Evolutionary conservation across 2,797 vertebrate species (phyloP), one percentile per base, ranked within the genome.

Genomic region (Acomys russatus): DNA sequence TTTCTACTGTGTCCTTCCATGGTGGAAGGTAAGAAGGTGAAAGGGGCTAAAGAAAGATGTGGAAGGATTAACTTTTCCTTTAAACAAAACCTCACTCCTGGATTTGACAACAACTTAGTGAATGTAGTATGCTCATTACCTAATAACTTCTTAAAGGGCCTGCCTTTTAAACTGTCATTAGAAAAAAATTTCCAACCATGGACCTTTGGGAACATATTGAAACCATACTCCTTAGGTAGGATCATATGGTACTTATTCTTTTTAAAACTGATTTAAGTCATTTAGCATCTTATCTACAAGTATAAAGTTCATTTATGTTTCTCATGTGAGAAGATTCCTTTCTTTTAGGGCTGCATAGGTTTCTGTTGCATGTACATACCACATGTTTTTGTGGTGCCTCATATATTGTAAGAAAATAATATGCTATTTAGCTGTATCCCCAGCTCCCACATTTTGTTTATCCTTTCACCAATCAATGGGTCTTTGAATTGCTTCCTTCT

Each of bases 251-350:
- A 56, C 10, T 56, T 56, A 56, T 56, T 15, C 9, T 56, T 56
- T 56, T 56, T 56, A 11, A 44, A 44, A 94, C 22, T 89, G 28
- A 44, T 56, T 82, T 78, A 90, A 91, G 89, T 89, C 44, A 93
- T 54, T 88, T 64, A 70, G 9, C 23, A 33, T 68, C 61, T 77
- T 59, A 17, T 94, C 35, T 28, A 90, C 15, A 73, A 74, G 30
- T 23, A 63, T 28, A 90, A 83, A 77, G 1, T 35, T 87, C 70
- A 84, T 79, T 20, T 51, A 44, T 70, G 15, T 74, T 93, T 77
- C 71, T 20, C 22, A 44, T 44, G 38, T 63, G 38, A 76, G 23
- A 89, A 4, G 15, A 93, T 91, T 94, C 63, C 30, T 90, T 93
- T 51, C 73, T 86, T 90, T 38, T 30, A 89, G 74, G 25, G 64